A percentile compares a stretch with the other conserved stretches of the same genome.
These are phyloP conservation scores for Cartodere bifasciata DNA, from an alignment of 2,888 invertebrate species.

Conservation along the genomic window DNA sequence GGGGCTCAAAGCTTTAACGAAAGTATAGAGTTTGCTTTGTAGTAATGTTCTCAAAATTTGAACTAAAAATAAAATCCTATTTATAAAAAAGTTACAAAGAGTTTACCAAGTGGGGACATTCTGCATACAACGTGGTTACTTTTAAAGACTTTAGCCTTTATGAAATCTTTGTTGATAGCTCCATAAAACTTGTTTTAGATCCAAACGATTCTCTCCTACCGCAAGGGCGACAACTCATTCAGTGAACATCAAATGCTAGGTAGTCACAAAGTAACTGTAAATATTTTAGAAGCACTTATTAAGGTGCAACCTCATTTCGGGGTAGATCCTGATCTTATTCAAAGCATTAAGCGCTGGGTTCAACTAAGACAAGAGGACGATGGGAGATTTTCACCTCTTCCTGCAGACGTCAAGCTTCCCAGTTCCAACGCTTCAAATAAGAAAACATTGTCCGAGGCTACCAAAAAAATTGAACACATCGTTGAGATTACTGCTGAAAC, in stretches of 20 bases:
- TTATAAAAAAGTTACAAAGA: too few species aligned
- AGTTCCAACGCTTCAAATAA: constrained; percentile 3
- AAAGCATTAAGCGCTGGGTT: constrained; percentile 48
- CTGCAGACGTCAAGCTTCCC: constrained; percentile 41
- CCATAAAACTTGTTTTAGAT: constrained; percentile 37
- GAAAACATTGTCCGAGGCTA: constrained; percentile 37
- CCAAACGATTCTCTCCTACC: constrained; percentile 47
- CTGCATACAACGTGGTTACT: too few species aligned
- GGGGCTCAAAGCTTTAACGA: too few species aligned
- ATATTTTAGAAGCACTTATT: constrained; percentile 45
- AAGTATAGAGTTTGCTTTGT: too few species aligned
- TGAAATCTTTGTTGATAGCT: too few species aligned
- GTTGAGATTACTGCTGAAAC: constrained; percentile 52
- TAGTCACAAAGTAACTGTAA: constrained; percentile 47
- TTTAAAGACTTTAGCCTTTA: too few species aligned
- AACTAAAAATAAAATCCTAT: too few species aligned
- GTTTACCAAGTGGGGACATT: too few species aligned
- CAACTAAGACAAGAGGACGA: constrained; percentile 45
- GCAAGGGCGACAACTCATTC: constrained; percentile 52
- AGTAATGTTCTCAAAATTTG: too few species aligned
- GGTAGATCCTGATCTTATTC: constrained; percentile 47
- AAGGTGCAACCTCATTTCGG: constrained; percentile 49
- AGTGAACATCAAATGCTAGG: constrained; percentile 52
- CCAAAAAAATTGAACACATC: constrained; percentile 41
- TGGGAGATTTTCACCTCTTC: constrained; percentile 46